A percentile compares a stretch with the other conserved stretches of the same genome.
Conservation (phyloP, 2,113 vertebrate species). For the Chloroceryle aenea region DNA sequence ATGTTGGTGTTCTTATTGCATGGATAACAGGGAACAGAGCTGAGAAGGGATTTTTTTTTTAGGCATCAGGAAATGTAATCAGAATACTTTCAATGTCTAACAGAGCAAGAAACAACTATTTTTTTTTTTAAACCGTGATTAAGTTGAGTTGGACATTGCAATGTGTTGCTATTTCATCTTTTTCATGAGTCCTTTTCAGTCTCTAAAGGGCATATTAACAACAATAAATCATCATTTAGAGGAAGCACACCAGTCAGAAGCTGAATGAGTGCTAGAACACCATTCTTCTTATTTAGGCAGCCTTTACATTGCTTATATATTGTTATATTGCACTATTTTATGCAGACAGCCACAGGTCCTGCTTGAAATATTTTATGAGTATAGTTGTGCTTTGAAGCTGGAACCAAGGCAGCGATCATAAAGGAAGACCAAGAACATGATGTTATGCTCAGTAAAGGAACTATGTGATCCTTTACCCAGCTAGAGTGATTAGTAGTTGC, state of each 20-base stretch:
- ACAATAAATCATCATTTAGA: background rate
- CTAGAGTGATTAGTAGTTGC: background rate
- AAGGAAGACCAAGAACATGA: background rate
- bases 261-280: background rate
- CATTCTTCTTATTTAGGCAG: background rate
- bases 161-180: background rate
- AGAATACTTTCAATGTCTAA: background rate
- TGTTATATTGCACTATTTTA: background rate
- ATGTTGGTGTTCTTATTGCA: background rate
- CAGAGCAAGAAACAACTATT: background rate
- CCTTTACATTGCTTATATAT: background rate
- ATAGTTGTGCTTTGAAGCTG: background rate
- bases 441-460: background rate
- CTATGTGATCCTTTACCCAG: background rate
- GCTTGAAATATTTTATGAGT: background rate
- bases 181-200: background rate
- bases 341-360: background rate
- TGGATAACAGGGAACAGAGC: background rate
- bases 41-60: background rate
- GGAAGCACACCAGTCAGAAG: background rate
- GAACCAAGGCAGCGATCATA: background rate
- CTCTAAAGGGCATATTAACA: background rate
- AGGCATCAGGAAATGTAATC: background rate
- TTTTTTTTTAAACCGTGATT: background rate
- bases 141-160: background rate